Evolutionary conservation across 35 echinoderm and acorn worm genomes (phyloP).

Genomic region (Ophiothrix spiculata): DNA sequence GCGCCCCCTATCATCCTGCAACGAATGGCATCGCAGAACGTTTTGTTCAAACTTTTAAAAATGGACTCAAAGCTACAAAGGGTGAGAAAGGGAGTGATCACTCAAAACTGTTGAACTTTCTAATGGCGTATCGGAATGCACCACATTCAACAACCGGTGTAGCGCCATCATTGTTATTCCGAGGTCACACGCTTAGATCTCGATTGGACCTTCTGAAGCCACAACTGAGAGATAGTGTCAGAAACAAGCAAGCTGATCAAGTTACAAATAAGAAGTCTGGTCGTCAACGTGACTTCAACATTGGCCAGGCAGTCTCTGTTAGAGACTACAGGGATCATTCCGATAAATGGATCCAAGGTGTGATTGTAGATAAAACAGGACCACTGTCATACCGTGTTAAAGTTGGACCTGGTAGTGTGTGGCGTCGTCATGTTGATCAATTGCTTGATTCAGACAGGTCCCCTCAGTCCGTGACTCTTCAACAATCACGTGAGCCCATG

Average conservation of each 20-base stretch:
- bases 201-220: conserved; percentile 34
- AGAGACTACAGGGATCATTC: background rate
- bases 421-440: background rate
- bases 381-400: conserved; percentile 3
- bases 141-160: conserved; percentile 17
- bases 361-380: background rate
- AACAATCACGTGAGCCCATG: too few relatives aligned
- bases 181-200: conserved; percentile 11
- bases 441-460: too few relatives aligned
- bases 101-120: conserved; percentile 19
- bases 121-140: conserved; percentile 3
- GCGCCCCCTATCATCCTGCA: conserved; percentile 35
- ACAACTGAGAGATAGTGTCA: background rate
- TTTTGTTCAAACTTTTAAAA: background rate
- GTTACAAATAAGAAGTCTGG: background rate
- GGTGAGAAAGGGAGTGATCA: conserved; percentile 11
- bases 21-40: conserved; percentile 47
- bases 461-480: too few relatives aligned
- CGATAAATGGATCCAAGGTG: conserved; percentile 26
- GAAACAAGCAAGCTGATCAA: conserved; percentile 15
- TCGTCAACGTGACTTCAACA: background rate
- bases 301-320: background rate
- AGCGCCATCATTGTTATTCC: conserved; percentile 20
- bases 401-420: background rate
- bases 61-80: conserved; percentile 10